phyloP scores from a whole-genome alignment of 2,888 invertebrate genomes.

The Tipula vernalis region DNA sequence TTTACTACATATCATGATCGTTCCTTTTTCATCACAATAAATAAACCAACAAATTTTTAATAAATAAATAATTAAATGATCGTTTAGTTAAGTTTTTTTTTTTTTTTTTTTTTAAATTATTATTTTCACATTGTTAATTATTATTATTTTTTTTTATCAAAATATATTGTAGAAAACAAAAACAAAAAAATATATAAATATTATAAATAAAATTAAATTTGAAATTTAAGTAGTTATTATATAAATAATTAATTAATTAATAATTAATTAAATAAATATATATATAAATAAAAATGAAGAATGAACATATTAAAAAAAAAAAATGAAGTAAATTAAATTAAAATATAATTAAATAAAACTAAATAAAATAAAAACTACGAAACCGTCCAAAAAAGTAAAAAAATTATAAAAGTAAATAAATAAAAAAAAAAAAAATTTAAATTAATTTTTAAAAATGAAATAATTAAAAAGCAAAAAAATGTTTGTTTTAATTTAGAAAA shows the following conservation, averaged over 20 bases:
- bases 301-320: neutral
- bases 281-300: neutral
- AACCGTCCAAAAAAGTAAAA: slow-evolving; percentile 1
- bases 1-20: neutral
- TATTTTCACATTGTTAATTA: neutral
- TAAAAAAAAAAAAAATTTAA: neutral
- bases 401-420: neutral
- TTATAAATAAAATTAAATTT: neutral
- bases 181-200: neutral
- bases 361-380: neutral
- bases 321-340: neutral
- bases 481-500: neutral
- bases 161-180: neutral
- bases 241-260: neutral
- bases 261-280: neutral
- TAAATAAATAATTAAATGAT: neutral
- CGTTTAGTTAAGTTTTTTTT: neutral
- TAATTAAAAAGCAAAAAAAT: neutral
- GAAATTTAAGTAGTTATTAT: neutral
- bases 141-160: neutral
- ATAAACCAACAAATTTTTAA: neutral
- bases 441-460: neutral
- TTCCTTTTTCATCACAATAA: neutral
- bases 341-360: neutral
- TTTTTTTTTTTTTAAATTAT: neutral